Evolutionary conservation across 2,113 vertebrate genomes (phyloP), one percentile per base, ranked within the genome.

Genomic region (Zosterops japonicus): DNA sequence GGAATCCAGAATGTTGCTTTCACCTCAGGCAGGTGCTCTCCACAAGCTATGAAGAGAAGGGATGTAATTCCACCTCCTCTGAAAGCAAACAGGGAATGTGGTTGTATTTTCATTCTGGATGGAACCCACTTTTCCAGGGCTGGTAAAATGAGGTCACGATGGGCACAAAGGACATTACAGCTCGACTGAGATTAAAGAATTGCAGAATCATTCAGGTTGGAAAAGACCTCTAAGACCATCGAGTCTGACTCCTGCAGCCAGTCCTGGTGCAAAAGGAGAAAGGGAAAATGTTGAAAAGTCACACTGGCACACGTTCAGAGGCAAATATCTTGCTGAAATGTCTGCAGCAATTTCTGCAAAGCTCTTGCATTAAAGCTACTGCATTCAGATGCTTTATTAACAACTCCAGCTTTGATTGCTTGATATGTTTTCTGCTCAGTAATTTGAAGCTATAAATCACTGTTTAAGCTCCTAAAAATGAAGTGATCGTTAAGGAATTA

Each of bases 391-490:
- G 24, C 72, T 84, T 80, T 77, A 74, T 83, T 83, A 93, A 25
- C 52, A 86, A 42, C 84, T 94, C 72, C 59, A 65, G 60, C 78
- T 72, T 93, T 96, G 94, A 93, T 96, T 93, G 95, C 91, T 95
- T 96, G 72, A 72, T 95, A 74, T 94, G 84, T 95, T 92, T 77
- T 93, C 94, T 81, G 27, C 59, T 97, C 68, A 76, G 75, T 89
- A 94, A 96, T 84, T 93, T 86, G 67, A 93, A 95, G 67, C 36
- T 64, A 55, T 86, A 95, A 95, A 91, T 96, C 95, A 78, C 65
- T 94, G 72, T 67, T 92, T 90, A 97, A 97, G 75, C 92, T 90
- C 81, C 76, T 94, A 78, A 89, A 96, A 97, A 90, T 95, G 39
- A 96, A 96, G 27, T 93, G 87, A 86, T 95, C 4, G 1, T 97